Evolutionary conservation across 2,113 vertebrate genomes (phyloP), one percentile per base, ranked within the genome.

Genomic region (Hypanus sabinus): DNA sequence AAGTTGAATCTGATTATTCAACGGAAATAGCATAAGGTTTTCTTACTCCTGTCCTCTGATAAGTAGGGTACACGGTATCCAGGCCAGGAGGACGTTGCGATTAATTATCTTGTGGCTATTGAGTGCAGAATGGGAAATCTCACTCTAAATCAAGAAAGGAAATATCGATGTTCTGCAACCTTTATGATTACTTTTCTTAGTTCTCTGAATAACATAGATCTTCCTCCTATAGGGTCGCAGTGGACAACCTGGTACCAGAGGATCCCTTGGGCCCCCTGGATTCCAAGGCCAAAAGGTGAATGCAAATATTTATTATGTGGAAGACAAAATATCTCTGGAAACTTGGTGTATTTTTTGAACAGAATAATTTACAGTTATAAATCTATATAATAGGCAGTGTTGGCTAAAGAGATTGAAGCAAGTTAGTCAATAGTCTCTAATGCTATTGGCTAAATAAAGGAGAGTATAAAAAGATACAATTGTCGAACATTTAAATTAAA

Each of bases 181-280:
- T 90, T 90, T 12, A 3, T 30, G n/a, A 33, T 30, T n/a, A 10
- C 7, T n/a, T 30, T 33, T 9, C 65, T 90, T n/a, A 9, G 33
- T 68, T 7, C 83, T 1, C 27, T n/a, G 3, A 88, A 60, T 62
- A 88, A 88, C 60, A 62, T 88, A 62, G 57, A 60, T 62, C 27
- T 90, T 68, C 60, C 27, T 65, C 60, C 60, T 90, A 90, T 60
- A 93, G 91, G 70, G 70, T 55, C 7, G 27, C 36, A 24, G 16
- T 2, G 91, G 91, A 71, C 68, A 0, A 38, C 14, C 24, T 30
- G 91, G 91, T 12, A 22, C 27, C 36, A 11, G 22, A 30, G 91
- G 91, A 93, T 27, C 91, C 36, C 16, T 73, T 46, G 91, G 70
- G 22, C 91, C 91, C 36, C 16, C 65, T 27, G 91, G 91, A 75